Evolutionary conservation across 2,113 vertebrate species (phyloP).

Genomic region (Willisornis vidua): DNA sequence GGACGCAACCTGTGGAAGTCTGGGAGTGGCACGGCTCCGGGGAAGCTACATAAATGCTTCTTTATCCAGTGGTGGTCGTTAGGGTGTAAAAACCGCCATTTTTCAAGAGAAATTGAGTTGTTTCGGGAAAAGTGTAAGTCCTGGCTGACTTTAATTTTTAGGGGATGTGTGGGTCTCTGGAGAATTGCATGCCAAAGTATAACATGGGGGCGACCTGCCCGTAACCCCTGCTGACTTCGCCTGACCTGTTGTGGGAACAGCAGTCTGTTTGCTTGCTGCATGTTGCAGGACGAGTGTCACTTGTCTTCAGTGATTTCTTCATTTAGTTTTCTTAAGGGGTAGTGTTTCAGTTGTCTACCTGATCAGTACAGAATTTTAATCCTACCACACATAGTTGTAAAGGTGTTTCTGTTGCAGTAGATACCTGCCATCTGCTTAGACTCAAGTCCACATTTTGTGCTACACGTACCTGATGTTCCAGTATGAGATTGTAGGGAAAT

Average conservation of each 20-base stretch:
- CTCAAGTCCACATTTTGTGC: fast-evolving
- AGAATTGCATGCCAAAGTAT: neutral
- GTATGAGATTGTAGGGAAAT: neutral
- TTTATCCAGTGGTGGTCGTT: neutral
- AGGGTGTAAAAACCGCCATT: neutral
- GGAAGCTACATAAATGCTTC: neutral
- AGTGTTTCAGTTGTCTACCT: neutral
- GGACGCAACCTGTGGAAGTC: neutral
- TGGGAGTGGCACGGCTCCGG: neutral
- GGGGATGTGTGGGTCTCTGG: neutral
- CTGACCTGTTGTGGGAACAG: fast-evolving
- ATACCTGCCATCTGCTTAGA: neutral
- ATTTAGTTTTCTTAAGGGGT: neutral
- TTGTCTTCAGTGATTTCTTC: neutral
- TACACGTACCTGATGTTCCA: neutral
- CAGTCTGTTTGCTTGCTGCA: neutral
- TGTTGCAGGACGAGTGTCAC: neutral
- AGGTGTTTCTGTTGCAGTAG: neutral
- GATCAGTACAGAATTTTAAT: neutral
- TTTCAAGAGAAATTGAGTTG: neutral
- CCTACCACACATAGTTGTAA: neutral
- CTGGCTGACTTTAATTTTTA: neutral
- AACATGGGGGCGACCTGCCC: fast-evolving
- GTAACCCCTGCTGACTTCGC: neutral
- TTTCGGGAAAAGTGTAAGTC: neutral